These are phyloP conservation scores for Pseudocheirus occidentalis DNA, from an alignment of 2,797 vertebrate genomes.

Conservation along the genomic window DNA sequence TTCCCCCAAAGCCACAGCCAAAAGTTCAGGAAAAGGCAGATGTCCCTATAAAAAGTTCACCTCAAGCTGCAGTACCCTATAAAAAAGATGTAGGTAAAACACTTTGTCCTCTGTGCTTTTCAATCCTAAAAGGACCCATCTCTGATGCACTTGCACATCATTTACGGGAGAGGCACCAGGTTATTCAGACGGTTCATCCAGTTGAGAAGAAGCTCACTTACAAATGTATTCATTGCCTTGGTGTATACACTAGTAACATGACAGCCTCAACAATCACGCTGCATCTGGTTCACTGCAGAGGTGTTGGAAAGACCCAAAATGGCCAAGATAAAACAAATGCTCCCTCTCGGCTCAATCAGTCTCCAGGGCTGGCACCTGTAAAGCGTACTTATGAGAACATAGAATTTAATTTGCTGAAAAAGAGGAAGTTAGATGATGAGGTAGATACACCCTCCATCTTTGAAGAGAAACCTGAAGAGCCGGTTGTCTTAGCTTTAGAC, in stretches of 20 bases:
- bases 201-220: slow-evolving; percentile 99
- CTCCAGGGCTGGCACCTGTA: slow-evolving; percentile 85
- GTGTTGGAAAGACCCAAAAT: slow-evolving; percentile 96
- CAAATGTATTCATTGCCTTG: slow-evolving; percentile 99
- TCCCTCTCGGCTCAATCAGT: slow-evolving; percentile 88
- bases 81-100: slow-evolving; percentile 99
- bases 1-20: slow-evolving; percentile 87
- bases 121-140: slow-evolving; percentile 98
- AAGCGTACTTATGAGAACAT: slow-evolving; percentile 91
- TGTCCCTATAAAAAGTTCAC: slow-evolving; percentile 87
- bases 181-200: slow-evolving; percentile 97
- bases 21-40: slow-evolving; percentile 91
- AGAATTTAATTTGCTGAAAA: slow-evolving; percentile 91
- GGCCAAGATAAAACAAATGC: slow-evolving; percentile 92
- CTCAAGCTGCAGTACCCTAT: slow-evolving; percentile 95
- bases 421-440: slow-evolving; percentile 87
- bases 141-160: slow-evolving; percentile 97
- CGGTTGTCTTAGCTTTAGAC: slow-evolving; percentile 93
- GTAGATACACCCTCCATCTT: slow-evolving; percentile 87
- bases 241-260: slow-evolving; percentile 99
- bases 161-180: slow-evolving; percentile 96
- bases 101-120: slow-evolving; percentile 98
- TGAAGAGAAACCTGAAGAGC: slow-evolving; percentile 92
- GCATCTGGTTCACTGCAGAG: slow-evolving; percentile 97
- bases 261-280: slow-evolving; percentile 98